These are phyloP conservation scores for Ceratosolen fusciceps DNA, from an alignment of 1,140 invertebrate genomes.

Conservation along the genomic window DNA sequence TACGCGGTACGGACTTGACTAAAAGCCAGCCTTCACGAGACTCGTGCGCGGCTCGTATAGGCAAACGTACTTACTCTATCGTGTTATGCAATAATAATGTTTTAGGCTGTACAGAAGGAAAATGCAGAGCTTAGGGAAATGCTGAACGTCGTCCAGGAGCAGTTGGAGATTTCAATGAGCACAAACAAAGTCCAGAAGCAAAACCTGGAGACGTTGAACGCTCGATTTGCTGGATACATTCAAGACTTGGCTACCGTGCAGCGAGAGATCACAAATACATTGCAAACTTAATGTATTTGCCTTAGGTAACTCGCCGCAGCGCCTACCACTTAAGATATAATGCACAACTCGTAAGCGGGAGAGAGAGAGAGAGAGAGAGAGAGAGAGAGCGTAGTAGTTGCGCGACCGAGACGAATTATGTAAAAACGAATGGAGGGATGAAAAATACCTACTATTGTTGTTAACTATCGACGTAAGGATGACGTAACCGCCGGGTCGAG, in stretches of 20 bases:
- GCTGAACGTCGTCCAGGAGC: constrained; percentile 83
- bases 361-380: too few species aligned
- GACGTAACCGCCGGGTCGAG: constrained; percentile 16
- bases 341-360: constrained; percentile 48
- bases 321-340: constrained; percentile 58
- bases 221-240: constrained; percentile 85
- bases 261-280: constrained; percentile 84
- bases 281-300: constrained; percentile 80
- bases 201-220: constrained; percentile 87
- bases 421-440: too few species aligned
- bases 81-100: too few species aligned
- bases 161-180: constrained; percentile 84
- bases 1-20: constrained; percentile 60
- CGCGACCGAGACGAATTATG: constrained; percentile 47
- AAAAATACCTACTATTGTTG: constrained; percentile 49
- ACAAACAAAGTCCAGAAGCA: constrained; percentile 88
- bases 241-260: constrained; percentile 89
- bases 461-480: constrained; percentile 1
- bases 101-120: constrained; percentile 79
- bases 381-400: constrained; percentile 35
- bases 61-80: too few species aligned
- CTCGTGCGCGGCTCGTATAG: constrained; percentile 17
- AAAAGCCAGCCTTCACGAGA: not conserved
- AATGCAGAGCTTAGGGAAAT: constrained; percentile 81
- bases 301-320: constrained; percentile 65